phyloP scores from a whole-genome alignment of 2,888 invertebrate species.

The Troides oblongomaculatus region DNA sequence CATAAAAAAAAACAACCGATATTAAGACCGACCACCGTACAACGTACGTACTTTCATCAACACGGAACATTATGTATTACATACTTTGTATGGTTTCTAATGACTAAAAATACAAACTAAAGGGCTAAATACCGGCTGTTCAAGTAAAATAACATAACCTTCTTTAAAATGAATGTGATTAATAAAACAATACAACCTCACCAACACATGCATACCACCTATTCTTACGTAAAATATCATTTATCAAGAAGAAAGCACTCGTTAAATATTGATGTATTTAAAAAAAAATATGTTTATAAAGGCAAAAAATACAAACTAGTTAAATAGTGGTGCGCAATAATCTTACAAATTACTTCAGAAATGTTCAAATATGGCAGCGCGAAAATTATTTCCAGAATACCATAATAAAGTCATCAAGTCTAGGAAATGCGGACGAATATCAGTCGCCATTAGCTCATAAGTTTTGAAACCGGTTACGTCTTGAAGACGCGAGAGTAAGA shows the following conservation, averaged over 20 bases:
- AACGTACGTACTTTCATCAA: not conserved
- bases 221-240: not conserved
- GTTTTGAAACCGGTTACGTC: no score
- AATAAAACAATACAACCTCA: conserved; percentile 15
- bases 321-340: not conserved
- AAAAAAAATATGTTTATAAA: not conserved
- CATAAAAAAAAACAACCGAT: conserved; percentile 24
- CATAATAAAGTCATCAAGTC: no score
- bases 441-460: no score
- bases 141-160: conserved; percentile 5
- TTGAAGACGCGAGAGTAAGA: no score
- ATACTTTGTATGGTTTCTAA: not conserved
- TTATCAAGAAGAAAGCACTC: not conserved
- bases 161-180: conserved; percentile 4
- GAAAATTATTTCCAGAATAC: no score
- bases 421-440: no score
- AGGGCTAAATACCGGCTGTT: not conserved
- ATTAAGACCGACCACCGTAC: not conserved
- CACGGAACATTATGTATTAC: not conserved
- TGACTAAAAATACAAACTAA: not conserved
- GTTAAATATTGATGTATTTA: not conserved
- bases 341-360: not conserved
- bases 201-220: not conserved
- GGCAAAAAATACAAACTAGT: not conserved
- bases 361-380: not conserved